Conservation (phyloP, 2,113 vertebrate species). For the Camelus dromedarius region DNA sequence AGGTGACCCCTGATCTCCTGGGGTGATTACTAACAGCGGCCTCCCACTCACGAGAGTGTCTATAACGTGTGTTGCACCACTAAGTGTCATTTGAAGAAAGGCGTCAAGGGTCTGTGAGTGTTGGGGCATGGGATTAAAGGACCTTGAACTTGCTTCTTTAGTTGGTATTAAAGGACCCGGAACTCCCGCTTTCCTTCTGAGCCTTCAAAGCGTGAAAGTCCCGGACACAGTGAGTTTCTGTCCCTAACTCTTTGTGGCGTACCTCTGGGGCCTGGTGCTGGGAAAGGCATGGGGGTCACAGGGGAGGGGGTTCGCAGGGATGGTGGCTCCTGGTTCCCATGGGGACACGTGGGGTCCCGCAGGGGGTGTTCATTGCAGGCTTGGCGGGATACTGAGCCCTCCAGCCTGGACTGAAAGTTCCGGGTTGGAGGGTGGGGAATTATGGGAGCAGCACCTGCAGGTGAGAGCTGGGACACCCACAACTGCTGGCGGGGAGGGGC, state of each 20-base stretch:
- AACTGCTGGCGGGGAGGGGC: neutral
- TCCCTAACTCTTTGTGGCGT: neutral
- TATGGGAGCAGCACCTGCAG: neutral
- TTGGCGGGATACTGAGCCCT: neutral
- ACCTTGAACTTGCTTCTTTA: neutral
- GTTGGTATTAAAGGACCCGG: neutral
- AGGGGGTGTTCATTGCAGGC: neutral
- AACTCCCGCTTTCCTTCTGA: neutral
- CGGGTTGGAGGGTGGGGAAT: neutral
- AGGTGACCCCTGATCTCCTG: rapidly evolving
- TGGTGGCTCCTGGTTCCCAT: neutral
- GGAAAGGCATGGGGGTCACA: neutral
- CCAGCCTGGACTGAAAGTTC: neutral
- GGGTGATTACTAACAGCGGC: neutral
- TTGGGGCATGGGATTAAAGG: neutral
- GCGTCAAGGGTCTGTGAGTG: neutral
- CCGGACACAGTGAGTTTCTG: neutral
- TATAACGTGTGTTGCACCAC: rapidly evolving
- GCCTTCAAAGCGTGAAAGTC: neutral
- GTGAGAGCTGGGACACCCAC: neutral
- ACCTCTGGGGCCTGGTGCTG: neutral
- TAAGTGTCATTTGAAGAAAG: neutral
- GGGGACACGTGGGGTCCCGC: neutral
- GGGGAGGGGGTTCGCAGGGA: neutral
- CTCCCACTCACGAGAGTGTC: neutral